phyloP scores from a whole-genome alignment of 1,140 invertebrate species.

The Bombus superbus region DNA sequence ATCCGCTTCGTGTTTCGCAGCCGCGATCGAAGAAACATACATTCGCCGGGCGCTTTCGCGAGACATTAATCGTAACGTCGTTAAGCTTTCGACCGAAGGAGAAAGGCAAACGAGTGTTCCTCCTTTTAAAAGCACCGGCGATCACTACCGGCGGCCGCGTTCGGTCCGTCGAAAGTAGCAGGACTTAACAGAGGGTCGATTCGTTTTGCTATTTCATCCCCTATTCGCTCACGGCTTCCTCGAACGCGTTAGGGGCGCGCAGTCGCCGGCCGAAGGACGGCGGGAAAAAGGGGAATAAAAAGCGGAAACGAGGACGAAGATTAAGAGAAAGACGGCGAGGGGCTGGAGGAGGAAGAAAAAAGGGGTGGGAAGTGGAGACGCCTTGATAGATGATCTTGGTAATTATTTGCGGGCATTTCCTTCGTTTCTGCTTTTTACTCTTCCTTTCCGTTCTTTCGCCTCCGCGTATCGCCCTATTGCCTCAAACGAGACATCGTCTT shows the following conservation, averaged over 20 bases:
- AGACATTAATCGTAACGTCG: neutral
- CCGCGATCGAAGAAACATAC: neutral
- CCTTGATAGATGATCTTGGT: constrained; percentile 67
- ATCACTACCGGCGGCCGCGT: constrained; percentile 25
- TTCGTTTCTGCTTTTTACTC: constrained; percentile 45
- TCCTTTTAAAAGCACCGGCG: neutral
- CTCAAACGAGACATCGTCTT: constrained; percentile 28
- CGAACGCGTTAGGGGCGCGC: neutral
- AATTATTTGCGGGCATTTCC: constrained; percentile 68
- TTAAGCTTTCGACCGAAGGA: neutral
- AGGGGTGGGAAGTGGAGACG: constrained; percentile 13
- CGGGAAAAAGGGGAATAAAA: constrained; percentile 12
- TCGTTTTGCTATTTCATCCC: constrained; percentile 44
- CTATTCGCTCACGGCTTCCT: constrained; percentile 4
- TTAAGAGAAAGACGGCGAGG: neutral
- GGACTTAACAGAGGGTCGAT: constrained; percentile 39
- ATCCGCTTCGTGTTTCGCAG: no score
- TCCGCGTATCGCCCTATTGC: constrained; percentile 1
- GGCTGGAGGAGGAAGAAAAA: neutral
- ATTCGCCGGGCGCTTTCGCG: neutral
- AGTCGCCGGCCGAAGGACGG: neutral
- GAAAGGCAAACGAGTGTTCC: neutral
- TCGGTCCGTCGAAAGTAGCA: neutral
- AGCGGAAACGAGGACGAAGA: constrained; percentile 31
- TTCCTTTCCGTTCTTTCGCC: constrained; percentile 18